Percentiles rank a stretch among this genome's conserved stretches.
Conservation (phyloP, 2,797 vertebrate genomes). For the Pagetopsis macropterus region DNA sequence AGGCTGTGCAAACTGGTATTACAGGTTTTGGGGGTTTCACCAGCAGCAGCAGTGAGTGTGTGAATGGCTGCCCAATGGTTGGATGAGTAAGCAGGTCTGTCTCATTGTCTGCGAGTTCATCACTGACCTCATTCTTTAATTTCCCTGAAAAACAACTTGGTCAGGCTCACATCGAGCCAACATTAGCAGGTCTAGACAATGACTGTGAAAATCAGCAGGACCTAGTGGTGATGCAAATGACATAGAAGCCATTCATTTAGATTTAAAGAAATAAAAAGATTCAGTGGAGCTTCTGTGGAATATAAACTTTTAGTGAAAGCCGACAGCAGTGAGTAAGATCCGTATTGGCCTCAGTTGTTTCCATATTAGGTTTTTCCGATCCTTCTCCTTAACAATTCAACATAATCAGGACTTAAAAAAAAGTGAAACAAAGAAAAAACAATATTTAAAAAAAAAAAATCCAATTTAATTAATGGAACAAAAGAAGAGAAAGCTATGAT, state of each 20-base stretch:
- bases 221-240: conserved; percentile 27
- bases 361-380: neutral
- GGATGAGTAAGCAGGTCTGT: conserved; percentile 67
- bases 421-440: neutral
- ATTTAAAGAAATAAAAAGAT: neutral
- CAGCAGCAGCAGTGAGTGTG: conserved; percentile 19
- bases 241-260: conserved; percentile 18
- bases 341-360: neutral
- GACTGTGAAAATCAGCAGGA: conserved; percentile 39
- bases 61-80: conserved; percentile 39
- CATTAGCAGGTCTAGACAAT: conserved; percentile 58
- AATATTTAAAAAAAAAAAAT: neutral
- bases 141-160: conserved; percentile 62
- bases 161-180: conserved; percentile 49
- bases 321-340: neutral
- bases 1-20: conserved; percentile 66
- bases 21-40: conserved; percentile 62
- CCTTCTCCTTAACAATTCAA: neutral
- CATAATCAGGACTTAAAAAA: neutral
- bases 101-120: conserved; percentile 66
- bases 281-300: conserved; percentile 2
- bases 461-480: neutral
- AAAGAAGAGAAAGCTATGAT: neutral
- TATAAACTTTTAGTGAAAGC: conserved; percentile 15
- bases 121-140: conserved; percentile 73